Percentiles rank a stretch among this genome's conserved stretches.
These are phyloP conservation scores for Oryzias curvinotus DNA, from an alignment of 2,113 vertebrate species.

Conservation along the genomic window DNA sequence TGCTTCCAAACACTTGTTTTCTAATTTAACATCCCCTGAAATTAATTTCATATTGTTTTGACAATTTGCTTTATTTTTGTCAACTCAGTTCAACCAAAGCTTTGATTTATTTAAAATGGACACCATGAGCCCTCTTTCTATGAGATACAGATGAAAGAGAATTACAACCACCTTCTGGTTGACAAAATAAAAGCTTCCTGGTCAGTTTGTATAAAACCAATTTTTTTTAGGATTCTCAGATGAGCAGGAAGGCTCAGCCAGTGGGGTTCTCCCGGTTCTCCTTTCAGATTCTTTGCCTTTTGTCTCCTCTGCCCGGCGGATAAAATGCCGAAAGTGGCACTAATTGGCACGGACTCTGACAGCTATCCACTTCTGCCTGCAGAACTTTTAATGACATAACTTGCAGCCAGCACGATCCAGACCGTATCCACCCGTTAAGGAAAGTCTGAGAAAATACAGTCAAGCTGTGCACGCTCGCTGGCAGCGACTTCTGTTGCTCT, in stretches of 20 bases:
- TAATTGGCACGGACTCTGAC: slow-evolving; percentile 76
- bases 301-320: slow-evolving; percentile 59
- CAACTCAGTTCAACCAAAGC: slow-evolving; percentile 3
- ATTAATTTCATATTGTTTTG: not conserved
- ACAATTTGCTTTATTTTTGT: slow-evolving; percentile 5
- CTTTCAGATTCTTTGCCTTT: slow-evolving; percentile 45
- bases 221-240: slow-evolving; percentile 52
- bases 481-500: slow-evolving; percentile 44
- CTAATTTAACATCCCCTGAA: no score
- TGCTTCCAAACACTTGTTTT: no score
- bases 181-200: slow-evolving; percentile 32
- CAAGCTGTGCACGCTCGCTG: slow-evolving; percentile 52
- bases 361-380: slow-evolving; percentile 65
- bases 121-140: not conserved
- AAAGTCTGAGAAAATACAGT: slow-evolving; percentile 54
- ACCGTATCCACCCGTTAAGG: slow-evolving; percentile 39
- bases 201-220: slow-evolving; percentile 31
- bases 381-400: slow-evolving; percentile 72
- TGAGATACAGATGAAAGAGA: slow-evolving; percentile 22
- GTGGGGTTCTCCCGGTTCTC: slow-evolving; percentile 56
- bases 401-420: slow-evolving; percentile 58
- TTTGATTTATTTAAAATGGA: slow-evolving; percentile 7
- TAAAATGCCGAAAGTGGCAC: slow-evolving; percentile 74
- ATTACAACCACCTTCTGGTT: slow-evolving; percentile 6
- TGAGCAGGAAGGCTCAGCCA: slow-evolving; percentile 56